phyloP scores from a whole-genome alignment of 1,140 invertebrate species.

The Lineus longissimus region DNA sequence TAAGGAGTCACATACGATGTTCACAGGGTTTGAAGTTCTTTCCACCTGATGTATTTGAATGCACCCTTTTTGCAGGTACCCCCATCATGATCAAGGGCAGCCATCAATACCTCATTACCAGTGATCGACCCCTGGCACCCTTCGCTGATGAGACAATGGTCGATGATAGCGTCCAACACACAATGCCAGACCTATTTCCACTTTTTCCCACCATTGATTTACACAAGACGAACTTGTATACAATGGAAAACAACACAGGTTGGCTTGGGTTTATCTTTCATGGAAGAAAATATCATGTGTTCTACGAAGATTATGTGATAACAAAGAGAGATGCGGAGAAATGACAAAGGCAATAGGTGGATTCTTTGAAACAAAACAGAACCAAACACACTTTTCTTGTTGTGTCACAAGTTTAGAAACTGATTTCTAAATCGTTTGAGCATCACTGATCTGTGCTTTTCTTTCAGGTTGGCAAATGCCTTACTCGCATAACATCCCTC shows the following conservation, averaged over 20 bases:
- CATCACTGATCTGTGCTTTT: not conserved
- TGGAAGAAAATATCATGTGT: not conserved
- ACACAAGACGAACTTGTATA: constrained; percentile 63
- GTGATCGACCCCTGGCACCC: constrained; percentile 60
- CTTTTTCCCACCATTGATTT: constrained; percentile 68
- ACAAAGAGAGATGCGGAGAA: too few species aligned
- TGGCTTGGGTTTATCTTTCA: constrained; percentile 54
- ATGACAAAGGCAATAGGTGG: too few species aligned
- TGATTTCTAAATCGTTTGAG: too few species aligned
- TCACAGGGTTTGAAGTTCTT: too few species aligned
- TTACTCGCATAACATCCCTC: constrained; percentile 56
- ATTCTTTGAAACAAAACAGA: too few species aligned
- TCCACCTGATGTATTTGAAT: too few species aligned
- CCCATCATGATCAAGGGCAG: constrained; percentile 63
- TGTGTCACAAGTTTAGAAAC: too few species aligned
- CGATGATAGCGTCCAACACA: constrained; percentile 42
- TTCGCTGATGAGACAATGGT: constrained; percentile 54
- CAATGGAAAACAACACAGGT: constrained; percentile 65
- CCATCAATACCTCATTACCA: constrained; percentile 65
- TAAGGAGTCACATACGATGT: too few species aligned
- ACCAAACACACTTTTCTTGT: too few species aligned
- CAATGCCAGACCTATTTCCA: constrained; percentile 69
- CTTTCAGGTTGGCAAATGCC: constrained; percentile 27
- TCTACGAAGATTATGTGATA: not conserved
- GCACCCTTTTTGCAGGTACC: constrained; percentile 4